Evolutionary conservation across 2,888 invertebrate genomes (phyloP).

Genomic region (Melieria crassipennis): DNA sequence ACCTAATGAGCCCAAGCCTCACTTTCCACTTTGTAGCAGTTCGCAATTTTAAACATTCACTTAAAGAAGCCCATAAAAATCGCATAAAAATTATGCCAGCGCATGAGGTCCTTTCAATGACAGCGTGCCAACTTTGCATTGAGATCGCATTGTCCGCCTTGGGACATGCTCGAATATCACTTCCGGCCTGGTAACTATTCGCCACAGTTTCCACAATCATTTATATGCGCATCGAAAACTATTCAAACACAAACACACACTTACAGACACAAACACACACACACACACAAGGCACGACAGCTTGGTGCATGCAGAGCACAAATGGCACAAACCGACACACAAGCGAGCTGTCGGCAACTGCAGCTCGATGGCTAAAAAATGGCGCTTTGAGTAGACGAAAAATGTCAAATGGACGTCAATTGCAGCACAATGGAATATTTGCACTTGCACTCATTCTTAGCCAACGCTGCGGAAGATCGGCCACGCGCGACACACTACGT

Average conservation of each 20-base stretch:
- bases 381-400: slow-evolving; percentile 13
- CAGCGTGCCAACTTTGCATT: not conserved
- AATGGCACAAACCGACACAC: not conserved
- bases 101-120: not conserved
- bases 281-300: not conserved
- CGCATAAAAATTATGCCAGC: too few species aligned
- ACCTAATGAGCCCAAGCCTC: too few species aligned
- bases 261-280: not conserved
- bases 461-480: too few species aligned
- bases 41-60: too few species aligned
- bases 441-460: too few species aligned
- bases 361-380: not conserved
- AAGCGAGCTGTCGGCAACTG: not conserved
- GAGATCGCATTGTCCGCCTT: too few species aligned
- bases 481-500: too few species aligned
- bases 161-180: not conserved
- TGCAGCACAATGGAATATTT: not conserved
- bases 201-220: slow-evolving; percentile 1
- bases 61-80: too few species aligned
- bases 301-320: not conserved
- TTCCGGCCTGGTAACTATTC: slow-evolving; percentile 5
- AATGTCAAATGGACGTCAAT: slow-evolving; percentile 19
- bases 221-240: slow-evolving; percentile 11
- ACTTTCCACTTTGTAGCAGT: too few species aligned
- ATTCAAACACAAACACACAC: not conserved